Conservation (phyloP, 2,113 vertebrate genomes). For the Passer montanus region DNA sequence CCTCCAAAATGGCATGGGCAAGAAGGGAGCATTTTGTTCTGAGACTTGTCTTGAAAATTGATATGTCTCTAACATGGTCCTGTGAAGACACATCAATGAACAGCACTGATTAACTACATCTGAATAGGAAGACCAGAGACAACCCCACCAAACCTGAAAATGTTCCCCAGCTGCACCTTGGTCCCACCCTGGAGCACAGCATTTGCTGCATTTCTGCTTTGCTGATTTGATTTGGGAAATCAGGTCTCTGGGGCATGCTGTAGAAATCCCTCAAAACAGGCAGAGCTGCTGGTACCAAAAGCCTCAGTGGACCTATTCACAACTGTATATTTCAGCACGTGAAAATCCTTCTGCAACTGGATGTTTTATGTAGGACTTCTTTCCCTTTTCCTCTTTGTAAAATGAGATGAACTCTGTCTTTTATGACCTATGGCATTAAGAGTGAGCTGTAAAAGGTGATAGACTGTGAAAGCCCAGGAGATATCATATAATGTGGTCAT, state of each 20-base stretch:
- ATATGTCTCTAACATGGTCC: not conserved
- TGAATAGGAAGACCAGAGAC: not conserved
- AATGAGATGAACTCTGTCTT: not conserved
- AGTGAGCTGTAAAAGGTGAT: not conserved
- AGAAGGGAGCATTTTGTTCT: not conserved
- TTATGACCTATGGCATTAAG: not conserved
- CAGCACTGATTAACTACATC: not conserved
- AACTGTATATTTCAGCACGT: not conserved
- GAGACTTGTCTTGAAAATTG: not conserved
- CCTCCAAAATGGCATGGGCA: not conserved
- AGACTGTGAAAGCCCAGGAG: conserved; percentile 7
- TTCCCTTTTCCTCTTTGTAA: not conserved
- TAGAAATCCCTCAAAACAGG: not conserved
- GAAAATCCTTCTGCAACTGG: not conserved
- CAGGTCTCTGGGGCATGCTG: not conserved
- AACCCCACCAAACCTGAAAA: not conserved
- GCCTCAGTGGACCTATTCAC: not conserved
- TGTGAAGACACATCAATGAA: not conserved
- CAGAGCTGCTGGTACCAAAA: not conserved
- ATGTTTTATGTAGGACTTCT: not conserved
- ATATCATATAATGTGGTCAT: not conserved
- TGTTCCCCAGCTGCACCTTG: not conserved
- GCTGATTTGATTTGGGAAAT: not conserved
- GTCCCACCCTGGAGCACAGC: not conserved
- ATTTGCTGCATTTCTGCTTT: not conserved